These are phyloP conservation scores for Maconellicoccus hirsutus DNA, from an alignment of 1,140 invertebrate genomes.

Conservation along the genomic window DNA sequence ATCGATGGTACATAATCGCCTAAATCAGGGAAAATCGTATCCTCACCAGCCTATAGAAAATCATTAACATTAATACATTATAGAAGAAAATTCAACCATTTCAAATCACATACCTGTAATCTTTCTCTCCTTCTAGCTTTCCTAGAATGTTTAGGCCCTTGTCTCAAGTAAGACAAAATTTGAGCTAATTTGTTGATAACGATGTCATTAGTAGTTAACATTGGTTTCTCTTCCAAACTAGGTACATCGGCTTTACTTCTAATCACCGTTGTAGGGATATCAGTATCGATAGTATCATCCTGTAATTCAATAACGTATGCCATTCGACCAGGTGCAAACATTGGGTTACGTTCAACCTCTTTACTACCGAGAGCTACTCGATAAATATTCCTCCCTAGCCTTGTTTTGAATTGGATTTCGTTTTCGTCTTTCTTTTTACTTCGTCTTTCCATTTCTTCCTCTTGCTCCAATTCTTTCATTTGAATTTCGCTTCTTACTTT, in stretches of 20 bases:
- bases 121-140: conserved; percentile 64
- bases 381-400: conserved; percentile 58
- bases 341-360: conserved; percentile 71
- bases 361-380: conserved; percentile 45
- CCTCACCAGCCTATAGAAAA: conserved; percentile 39
- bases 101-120: conserved; percentile 26
- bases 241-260: conserved; percentile 91
- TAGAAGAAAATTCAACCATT: neutral
- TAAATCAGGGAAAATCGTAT: conserved; percentile 87
- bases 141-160: conserved; percentile 60
- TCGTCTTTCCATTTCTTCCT: conserved; percentile 63
- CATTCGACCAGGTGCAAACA: conserved; percentile 94
- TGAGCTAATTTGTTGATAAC: conserved; percentile 96
- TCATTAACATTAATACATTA: neutral
- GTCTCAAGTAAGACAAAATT: conserved; percentile 86
- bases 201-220: conserved; percentile 85
- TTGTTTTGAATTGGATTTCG: conserved; percentile 68
- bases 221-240: conserved; percentile 59
- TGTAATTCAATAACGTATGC: conserved; percentile 94
- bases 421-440: conserved; percentile 49
- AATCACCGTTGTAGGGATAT: conserved; percentile 92
- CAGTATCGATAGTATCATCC: conserved; percentile 78
- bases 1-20: conserved; percentile 72
- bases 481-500: conserved; percentile 82
- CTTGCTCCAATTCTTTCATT: conserved; percentile 67